Evolutionary conservation across 2,113 vertebrate species (phyloP), one percentile per base, ranked within the genome.

Genomic region (Marcusenius ussheri): DNA sequence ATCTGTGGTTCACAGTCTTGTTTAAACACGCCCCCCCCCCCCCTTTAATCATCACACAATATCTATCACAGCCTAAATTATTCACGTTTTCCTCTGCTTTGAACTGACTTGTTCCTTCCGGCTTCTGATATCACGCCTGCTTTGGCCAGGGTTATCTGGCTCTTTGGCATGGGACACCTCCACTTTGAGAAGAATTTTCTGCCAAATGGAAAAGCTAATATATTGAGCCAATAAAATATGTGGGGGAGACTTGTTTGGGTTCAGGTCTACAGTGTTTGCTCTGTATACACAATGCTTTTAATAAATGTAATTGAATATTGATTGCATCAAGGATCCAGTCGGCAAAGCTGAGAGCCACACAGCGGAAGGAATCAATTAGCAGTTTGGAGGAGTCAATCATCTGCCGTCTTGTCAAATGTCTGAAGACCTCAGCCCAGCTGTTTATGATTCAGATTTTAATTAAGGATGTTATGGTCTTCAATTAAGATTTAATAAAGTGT

Each of bases 401-500:
- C 50, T 35, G 47, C 4, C 4, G 5, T 84, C 42, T 84, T 84
- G 21, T 87, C 50, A 53, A 39, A 35, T n/a, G n/a, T 53, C 47
- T 53, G 13, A 51, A 87, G n/a, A 35, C 10, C 49, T 50, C 13
- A 31, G 49, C 11, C 13, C 47, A 15, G 27, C 47, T 87, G n/a
- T 49, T 51, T 53, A 46, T 87, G 21, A 87, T 87, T 87, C n/a
- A 19, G n/a, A 51, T 31, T 87, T 51, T 87, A 87, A 87, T 50
- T 87, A 87, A 86, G 46, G 47, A 31, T 53, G 50, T 53, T 53
- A 56, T 51, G 47, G n/a, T 53, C 15, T n/a, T 35, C 49, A 53
- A 27, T 53, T 35, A 87, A 35, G 49, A 7, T 35, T 84, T 45
- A 84, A 84, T 46, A 84, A 84, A 24, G 42, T n/a, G 21, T 46